Base-by-base conservation (phyloP, 1,140 invertebrate species). In the Cryptotermes secundus region DNA sequence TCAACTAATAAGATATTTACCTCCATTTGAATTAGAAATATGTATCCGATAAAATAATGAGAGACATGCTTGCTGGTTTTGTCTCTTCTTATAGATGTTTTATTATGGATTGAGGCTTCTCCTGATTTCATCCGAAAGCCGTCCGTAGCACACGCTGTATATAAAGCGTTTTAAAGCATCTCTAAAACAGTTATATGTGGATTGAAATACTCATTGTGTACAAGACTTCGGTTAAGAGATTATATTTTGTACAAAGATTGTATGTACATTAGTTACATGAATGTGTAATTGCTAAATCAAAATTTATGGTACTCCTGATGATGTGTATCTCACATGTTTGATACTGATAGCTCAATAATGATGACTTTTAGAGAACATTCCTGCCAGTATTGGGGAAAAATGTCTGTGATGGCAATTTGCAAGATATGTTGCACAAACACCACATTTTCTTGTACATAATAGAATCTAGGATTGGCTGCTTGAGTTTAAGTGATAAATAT, bases 261-360 rank as follows among this genome's bases (percentile, higher is more conserved):
- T 12, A n/a, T 72, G 59, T 31, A 72, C 59, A 12, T 72, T 31
- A 72, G 59, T 72, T 72, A 72, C 12, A 14, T 72, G 31, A 49
- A 31, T 72, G 59, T 72, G 26, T 72, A 72, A n/a, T 72, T 72
- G 59, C n/a, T 9, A 31, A 72, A 72, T 72, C 59, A 72, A 72
- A n/a, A 72, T 72, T 72, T 26, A 4, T 72, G 19, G 26, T 72
- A 72, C 16, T 49, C 22, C 12, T 49, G 45, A 22, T 49, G 16
- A 19, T 49, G 45, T 72, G 59, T 72, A 72, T 72, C n/a, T 72
- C n/a, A 6, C 16, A 22, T 72, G 59, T 9, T 72, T 72, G 10
- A 72, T 72, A 72, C 59, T 72, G n/a, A 72, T 72, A 31, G 59
- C 59, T 72, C 59, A 72, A 72, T 72, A 31, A 72, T 72, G n/a